Evolutionary conservation across 2,888 invertebrate genomes (phyloP).

Genomic region (Trachelus troglodyta): DNA sequence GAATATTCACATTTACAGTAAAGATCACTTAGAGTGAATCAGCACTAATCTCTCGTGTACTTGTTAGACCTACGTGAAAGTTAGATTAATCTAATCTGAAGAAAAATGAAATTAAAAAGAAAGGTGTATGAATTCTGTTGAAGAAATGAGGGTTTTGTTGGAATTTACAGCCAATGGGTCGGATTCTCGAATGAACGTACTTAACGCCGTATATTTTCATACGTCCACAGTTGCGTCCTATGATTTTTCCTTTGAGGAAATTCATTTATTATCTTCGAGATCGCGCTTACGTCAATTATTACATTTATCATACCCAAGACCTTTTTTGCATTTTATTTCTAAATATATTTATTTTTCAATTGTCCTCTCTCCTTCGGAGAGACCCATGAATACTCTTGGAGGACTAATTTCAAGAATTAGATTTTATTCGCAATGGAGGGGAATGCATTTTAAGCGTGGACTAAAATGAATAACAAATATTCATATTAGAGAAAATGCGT

Average conservation of each 20-base stretch:
- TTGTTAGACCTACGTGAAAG: neutral
- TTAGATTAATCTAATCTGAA: neutral
- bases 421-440: neutral
- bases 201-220: slow-evolving; percentile 17
- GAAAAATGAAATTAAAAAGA: neutral
- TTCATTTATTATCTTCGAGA: neutral
- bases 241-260: neutral
- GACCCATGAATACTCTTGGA: neutral
- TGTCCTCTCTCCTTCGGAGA: neutral
- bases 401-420: neutral
- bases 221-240: slow-evolving; percentile 5
- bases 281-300: slow-evolving; percentile 2
- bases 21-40: neutral
- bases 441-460: neutral
- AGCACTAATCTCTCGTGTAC: neutral
- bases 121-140: neutral
- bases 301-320: slow-evolving; percentile 3
- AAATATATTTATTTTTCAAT: slow-evolving; percentile 7
- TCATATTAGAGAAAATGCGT: neutral
- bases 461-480: neutral
- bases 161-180: neutral
- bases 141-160: neutral
- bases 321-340: slow-evolving; percentile 3
- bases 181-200: neutral
- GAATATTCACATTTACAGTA: neutral